These are phyloP conservation scores for Dasysyrphus albostriatus DNA, from an alignment of 2,888 invertebrate genomes.

Conservation along the genomic window DNA sequence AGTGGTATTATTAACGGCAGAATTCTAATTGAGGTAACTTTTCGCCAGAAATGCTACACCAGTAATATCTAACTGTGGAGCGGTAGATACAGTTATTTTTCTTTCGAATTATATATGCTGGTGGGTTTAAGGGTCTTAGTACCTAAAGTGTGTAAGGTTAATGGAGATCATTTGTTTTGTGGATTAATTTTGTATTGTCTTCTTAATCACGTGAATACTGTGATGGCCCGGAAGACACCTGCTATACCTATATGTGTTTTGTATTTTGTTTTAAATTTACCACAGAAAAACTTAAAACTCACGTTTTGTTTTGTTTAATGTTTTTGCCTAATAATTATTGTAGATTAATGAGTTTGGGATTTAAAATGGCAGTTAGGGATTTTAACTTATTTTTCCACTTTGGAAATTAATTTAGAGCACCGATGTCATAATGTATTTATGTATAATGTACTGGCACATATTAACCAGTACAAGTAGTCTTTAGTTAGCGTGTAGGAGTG, in stretches of 20 bases:
- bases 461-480: too few species aligned
- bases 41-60: constrained; percentile 6
- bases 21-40: constrained; percentile 20
- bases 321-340: too few species aligned
- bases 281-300: too few species aligned
- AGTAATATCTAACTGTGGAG: constrained; percentile 4
- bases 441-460: too few species aligned
- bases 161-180: constrained; percentile 31
- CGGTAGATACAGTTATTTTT: neutral
- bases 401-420: neutral
- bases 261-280: neutral
- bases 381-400: neutral
- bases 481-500: too few species aligned
- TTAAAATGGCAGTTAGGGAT: neutral
- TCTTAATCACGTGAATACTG: constrained; percentile 8
- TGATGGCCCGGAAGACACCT: constrained; percentile 1
- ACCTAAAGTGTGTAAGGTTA: constrained; percentile 9
- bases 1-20: constrained; percentile 13
- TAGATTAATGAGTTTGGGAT: neutral
- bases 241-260: neutral
- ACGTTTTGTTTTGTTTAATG: neutral
- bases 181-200: constrained; percentile 22
- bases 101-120: neutral
- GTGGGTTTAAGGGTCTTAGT: neutral
- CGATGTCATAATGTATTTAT: too few species aligned